A percentile compares a stretch with the other conserved stretches of the same genome.
Evolutionary conservation across 1,140 invertebrate species (phyloP).

Genomic region (Anastrepha ludens): DNA sequence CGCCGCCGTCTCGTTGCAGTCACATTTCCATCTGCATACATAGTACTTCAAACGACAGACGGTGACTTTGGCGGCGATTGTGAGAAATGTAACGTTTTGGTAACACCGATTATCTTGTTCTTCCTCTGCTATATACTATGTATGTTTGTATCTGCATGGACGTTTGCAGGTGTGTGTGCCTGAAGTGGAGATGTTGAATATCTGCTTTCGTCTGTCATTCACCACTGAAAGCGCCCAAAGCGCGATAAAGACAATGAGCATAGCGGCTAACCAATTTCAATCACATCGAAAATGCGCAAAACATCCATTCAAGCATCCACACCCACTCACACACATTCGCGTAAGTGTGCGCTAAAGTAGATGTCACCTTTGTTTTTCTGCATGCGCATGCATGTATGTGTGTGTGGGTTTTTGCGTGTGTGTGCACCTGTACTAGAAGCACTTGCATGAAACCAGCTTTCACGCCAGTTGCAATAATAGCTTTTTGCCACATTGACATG

Average conservation of each 20-base stretch:
- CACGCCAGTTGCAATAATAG: conserved; percentile 25
- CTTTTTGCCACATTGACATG: conserved; percentile 34
- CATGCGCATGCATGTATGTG: background rate
- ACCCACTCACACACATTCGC: background rate
- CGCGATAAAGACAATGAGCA: background rate
- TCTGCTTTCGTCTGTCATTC: background rate
- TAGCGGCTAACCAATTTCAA: conserved; percentile 39
- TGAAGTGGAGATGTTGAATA: background rate
- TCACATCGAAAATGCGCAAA: conserved; percentile 41
- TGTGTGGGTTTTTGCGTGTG: background rate
- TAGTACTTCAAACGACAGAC: background rate
- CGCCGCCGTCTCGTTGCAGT: background rate
- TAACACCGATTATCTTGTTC: conserved; percentile 16
- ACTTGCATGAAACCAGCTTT: background rate
- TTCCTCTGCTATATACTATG: background rate
- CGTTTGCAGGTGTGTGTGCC: background rate
- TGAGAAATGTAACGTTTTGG: background rate
- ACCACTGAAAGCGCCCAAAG: background rate
- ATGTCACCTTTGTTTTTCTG: too few species aligned
- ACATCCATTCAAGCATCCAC: background rate
- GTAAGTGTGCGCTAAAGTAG: too few species aligned
- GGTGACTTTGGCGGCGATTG: background rate
- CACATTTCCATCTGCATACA: conserved; percentile 15
- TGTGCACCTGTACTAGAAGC: background rate
- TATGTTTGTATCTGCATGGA: background rate